A percentile compares a stretch with the other conserved stretches of the same genome.
Evolutionary conservation across 2,797 vertebrate genomes (phyloP).

Genomic region (Kryptopterus vitreolus): DNA sequence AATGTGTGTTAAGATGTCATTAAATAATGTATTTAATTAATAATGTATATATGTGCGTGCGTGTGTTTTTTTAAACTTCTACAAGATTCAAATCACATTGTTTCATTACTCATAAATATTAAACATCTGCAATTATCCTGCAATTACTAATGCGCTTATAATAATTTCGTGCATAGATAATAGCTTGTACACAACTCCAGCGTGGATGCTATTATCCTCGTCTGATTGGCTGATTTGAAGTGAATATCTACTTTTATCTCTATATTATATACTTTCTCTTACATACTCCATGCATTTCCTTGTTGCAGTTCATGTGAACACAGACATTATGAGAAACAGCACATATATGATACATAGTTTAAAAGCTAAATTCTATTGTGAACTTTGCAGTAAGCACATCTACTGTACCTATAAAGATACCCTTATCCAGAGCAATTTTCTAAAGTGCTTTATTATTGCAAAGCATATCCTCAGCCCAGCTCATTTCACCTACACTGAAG

Average conservation of each 20-base stretch:
- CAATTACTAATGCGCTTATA: slow-evolving; percentile 61
- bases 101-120: slow-evolving; percentile 56
- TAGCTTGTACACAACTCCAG: slow-evolving; percentile 44
- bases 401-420: neutral
- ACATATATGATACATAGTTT: neutral
- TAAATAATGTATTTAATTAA: no score
- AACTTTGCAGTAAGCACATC: neutral
- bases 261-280: neutral
- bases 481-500: neutral
- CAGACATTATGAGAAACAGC: neutral
- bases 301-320: neutral
- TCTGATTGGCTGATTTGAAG: slow-evolving; percentile 29
- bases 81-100: neutral
- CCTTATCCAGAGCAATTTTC: neutral
- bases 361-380: neutral
- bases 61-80: no score
- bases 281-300: neutral
- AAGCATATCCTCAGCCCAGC: neutral
- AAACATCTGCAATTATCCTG: slow-evolving; percentile 62
- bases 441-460: neutral
- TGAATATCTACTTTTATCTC: slow-evolving; percentile 24
- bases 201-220: slow-evolving; percentile 46
- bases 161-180: slow-evolving; percentile 29
- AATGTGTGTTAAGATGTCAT: no score
- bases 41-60: no score